Conservation (phyloP, 1,140 invertebrate genomes). For the Matsumurasca onukii region DNA sequence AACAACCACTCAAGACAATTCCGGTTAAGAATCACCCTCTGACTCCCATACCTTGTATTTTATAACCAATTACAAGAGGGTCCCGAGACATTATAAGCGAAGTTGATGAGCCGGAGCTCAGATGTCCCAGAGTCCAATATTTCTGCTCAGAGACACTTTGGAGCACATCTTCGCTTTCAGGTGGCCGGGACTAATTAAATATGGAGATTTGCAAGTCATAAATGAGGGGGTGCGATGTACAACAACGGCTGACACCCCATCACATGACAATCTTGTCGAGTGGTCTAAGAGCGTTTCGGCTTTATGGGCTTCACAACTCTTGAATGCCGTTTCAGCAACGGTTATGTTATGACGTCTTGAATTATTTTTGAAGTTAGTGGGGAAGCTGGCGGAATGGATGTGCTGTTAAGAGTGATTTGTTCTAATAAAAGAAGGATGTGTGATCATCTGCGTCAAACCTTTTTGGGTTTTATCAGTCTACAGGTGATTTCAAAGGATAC, state of each 20-base stretch:
- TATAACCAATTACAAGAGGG: too few species aligned
- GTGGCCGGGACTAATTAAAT: conserved; percentile 23
- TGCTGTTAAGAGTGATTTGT: too few species aligned
- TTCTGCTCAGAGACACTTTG: background rate
- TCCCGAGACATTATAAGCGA: background rate
- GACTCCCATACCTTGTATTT: too few species aligned
- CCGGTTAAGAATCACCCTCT: too few species aligned
- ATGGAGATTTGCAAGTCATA: conserved; percentile 18
- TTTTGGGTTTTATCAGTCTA: too few species aligned
- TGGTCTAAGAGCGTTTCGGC: background rate
- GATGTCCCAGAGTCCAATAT: background rate
- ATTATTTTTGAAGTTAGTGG: background rate
- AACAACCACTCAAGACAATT: background rate
- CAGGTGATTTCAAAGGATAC: too few species aligned
- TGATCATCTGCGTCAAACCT: too few species aligned
- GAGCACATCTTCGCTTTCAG: background rate
- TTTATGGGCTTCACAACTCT: background rate
- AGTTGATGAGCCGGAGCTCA: background rate
- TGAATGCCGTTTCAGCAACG: conserved; percentile 16
- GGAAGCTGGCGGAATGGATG: too few species aligned
- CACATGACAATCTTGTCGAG: background rate
- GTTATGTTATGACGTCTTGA: background rate
- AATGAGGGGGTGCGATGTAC: background rate
- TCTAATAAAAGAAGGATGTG: too few species aligned
- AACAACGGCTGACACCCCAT: conserved; percentile 16